Evolutionary conservation across 2,797 vertebrate species (phyloP), one percentile per base, ranked within the genome.

Genomic region (Oceanodroma leucorhoa): DNA sequence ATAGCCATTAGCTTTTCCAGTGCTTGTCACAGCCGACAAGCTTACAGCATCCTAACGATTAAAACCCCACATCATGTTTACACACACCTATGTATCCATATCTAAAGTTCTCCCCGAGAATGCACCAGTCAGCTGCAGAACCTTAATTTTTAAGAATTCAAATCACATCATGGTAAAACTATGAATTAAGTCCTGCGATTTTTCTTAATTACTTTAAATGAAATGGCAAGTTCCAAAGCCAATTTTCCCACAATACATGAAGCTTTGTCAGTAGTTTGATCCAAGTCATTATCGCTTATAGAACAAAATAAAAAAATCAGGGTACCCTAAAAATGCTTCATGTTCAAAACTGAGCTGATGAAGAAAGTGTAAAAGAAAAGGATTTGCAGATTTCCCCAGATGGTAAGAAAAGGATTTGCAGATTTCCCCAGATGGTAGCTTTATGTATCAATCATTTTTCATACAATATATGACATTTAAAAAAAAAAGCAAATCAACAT

Each of bases 401-500:
- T 48, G 46, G 64, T 13, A 75, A 81, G 43, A 46, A 41, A 77
- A 55, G 30, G 48, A 67, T 65, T 90, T 90, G 62, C 46, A 66
- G 40, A 84, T 92, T 70, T 71, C 34, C 54, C 60, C 54, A 87
- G 27, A 95, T 48, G 46, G 65, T 13, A 75, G 65, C 67, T 94
- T 90, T 51, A 51, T 46, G 45, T 61, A 87, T 57, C 89, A 75
- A 80, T 84, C 0, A 40, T 85, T 89, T 96, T 87, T 89, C 36
- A 83, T 45, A 76, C 45, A 76, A 62, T 53, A 46, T 12, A 10
- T 83, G 87, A 85, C 71, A 93, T 83, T 86, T 34, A 46, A 46
- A 45, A 1, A 43, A n/a, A 83, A 64, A 77, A 87, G 73, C 45
- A 96, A 95, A 94, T 26, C 95, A 95, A 96, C 86, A 92, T 48